Evolutionary conservation across 2,797 vertebrate species (phyloP), one percentile per base, ranked within the genome.

Genomic region (Helostoma temminkii): DNA sequence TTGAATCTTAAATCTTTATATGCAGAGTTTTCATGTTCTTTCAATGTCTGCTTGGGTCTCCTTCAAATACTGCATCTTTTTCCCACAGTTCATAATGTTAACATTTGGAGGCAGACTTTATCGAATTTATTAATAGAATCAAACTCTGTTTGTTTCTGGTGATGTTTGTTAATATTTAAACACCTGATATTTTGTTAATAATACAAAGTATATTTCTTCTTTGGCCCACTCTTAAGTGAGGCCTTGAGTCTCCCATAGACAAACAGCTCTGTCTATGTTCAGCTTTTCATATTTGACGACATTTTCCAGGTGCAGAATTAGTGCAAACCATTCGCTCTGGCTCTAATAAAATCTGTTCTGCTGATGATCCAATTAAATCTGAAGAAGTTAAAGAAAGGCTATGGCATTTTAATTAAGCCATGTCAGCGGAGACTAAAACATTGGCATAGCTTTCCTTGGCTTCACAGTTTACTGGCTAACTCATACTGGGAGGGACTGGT

Each of bases 361-460:
- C 82, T 90, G 91, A 91, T 89, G 87, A 88, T 86, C 72, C 87
- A 87, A 88, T 91, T 91, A 88, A 84, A 87, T 73, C 63, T 67
- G 73, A 74, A 78, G 66, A 85, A 91, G 66, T 88, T 83, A 81
- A 83, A 82, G 78, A 80, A 88, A 83, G 71, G 78, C 83, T 71
- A 76, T 73, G 73, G 78, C 80, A 73, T 68, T 85, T 89, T 87
- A 87, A 91, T 89, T 83, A 88, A 89, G 81, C 86, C 68, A 60
- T 85, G 89, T 83, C 84, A 88, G 64, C 8, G 9, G 59, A 81
- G 81, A 76, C 69, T 83, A 73, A 81, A 88, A 82, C 71, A 74
- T 77, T 87, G 87, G 69, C 83, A 66, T 47, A 21, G 52, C 78
- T 49, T 45, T 66, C 30, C 21, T 36, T 62, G 65, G 66, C 75